phyloP scores from a whole-genome alignment of 2,888 invertebrate genomes.

The Apamea monoglypha region DNA sequence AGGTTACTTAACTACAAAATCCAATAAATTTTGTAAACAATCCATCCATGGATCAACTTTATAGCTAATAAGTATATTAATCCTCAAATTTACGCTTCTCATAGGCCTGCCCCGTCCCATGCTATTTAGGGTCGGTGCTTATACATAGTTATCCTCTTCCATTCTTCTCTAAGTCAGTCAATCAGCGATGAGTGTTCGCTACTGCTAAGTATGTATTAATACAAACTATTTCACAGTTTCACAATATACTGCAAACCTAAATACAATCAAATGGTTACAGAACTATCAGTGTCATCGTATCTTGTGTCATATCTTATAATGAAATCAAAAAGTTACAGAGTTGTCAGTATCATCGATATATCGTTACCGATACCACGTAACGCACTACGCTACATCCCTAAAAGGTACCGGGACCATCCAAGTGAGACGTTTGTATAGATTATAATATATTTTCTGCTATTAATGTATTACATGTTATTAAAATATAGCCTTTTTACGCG shows the following conservation, averaged over 20 bases:
- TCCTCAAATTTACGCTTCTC: neutral
- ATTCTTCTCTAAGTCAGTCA: neutral
- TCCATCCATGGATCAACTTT: neutral
- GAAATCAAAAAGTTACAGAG: neutral
- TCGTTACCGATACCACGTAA: conserved; percentile 44
- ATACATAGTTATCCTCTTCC: neutral
- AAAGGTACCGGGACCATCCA: conserved; percentile 60
- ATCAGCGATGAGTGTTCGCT: neutral
- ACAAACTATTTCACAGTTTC: neutral
- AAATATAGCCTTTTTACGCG: conserved; percentile 75
- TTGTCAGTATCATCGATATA: neutral
- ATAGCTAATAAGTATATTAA: neutral
- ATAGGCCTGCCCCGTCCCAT: neutral
- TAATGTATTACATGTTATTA: conserved; percentile 83
- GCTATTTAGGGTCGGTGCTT: neutral
- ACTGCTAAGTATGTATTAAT: neutral
- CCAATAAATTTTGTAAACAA: neutral
- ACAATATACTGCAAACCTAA: neutral
- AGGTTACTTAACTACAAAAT: neutral
- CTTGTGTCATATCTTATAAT: too few relatives aligned
- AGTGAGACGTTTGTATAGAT: conserved; percentile 84
- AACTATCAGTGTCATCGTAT: too few relatives aligned
- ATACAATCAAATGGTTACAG: too few relatives aligned
- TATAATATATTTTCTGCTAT: conserved; percentile 80
- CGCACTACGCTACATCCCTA: conserved; percentile 37